Conservation (phyloP, 2,888 invertebrate genomes). For the Prosapia bicincta region DNA sequence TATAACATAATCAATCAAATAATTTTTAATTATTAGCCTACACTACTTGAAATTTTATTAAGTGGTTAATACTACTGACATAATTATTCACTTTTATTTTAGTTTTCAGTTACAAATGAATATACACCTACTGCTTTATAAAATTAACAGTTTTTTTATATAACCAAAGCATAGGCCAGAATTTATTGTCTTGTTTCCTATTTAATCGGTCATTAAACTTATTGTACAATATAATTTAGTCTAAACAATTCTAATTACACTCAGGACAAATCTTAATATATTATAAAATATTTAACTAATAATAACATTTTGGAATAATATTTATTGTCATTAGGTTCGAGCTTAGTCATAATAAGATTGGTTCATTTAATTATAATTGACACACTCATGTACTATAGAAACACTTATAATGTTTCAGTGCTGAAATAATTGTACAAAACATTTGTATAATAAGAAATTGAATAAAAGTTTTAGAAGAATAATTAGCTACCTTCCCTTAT, state of each 20-base stretch:
- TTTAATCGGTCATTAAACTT: not conserved
- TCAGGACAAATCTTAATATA: not conserved
- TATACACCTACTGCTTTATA: not conserved
- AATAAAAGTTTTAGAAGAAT: not conserved
- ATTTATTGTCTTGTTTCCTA: not conserved
- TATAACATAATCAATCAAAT: too few species aligned
- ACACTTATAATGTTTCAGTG: not conserved
- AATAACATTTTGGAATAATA: not conserved
- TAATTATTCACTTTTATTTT: too few species aligned
- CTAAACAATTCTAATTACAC: not conserved
- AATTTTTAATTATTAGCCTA: too few species aligned
- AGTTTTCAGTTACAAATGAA: not conserved
- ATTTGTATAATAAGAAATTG: not conserved
- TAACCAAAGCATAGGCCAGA: not conserved
- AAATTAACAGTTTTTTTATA: not conserved
- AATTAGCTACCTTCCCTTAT: too few species aligned
- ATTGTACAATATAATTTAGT: not conserved
- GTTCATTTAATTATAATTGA: not conserved
- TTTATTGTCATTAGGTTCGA: not conserved
- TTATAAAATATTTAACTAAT: not conserved
- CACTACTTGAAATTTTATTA: too few species aligned
- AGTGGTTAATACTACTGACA: too few species aligned
- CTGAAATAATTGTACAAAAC: not conserved
- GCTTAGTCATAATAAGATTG: not conserved
- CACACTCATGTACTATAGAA: not conserved